Conservation (phyloP, 2,113 vertebrate genomes). For the Hiodon alosoides region DNA sequence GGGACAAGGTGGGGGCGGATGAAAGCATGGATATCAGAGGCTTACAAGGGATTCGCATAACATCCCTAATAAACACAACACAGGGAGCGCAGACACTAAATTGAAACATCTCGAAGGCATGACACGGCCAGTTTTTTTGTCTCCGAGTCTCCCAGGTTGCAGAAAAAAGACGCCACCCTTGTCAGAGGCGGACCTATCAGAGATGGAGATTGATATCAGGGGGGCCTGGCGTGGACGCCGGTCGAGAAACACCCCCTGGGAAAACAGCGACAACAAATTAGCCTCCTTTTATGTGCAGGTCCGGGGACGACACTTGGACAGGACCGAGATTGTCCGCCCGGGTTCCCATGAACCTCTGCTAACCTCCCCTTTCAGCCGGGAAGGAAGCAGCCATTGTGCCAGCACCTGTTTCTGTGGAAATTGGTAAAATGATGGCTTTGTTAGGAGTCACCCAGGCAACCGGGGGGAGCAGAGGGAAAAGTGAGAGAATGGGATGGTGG, state of each 20-base stretch:
- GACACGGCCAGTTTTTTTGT: slow-evolving; percentile 47
- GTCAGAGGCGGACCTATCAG: slow-evolving; percentile 45
- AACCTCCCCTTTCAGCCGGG: slow-evolving; percentile 71
- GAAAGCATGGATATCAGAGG: slow-evolving; percentile 20
- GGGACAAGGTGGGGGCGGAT: not conserved
- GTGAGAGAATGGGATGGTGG: slow-evolving; percentile 44
- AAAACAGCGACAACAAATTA: slow-evolving; percentile 81
- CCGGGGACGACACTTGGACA: slow-evolving; percentile 74
- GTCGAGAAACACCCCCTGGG: slow-evolving; percentile 66
- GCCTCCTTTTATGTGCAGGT: slow-evolving; percentile 68
- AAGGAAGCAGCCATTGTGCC: slow-evolving; percentile 75
- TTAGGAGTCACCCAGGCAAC: slow-evolving; percentile 65
- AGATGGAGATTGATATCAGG: slow-evolving; percentile 53
- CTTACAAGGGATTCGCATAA: slow-evolving; percentile 25
- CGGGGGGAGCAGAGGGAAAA: slow-evolving; percentile 28
- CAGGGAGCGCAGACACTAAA: slow-evolving; percentile 46
- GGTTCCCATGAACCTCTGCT: slow-evolving; percentile 75
- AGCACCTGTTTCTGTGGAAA: slow-evolving; percentile 80
- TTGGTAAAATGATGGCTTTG: slow-evolving; percentile 81
- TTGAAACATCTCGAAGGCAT: slow-evolving; percentile 60
- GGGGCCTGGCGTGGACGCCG: slow-evolving; percentile 58
- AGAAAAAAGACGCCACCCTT: slow-evolving; percentile 46
- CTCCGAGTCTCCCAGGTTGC: slow-evolving; percentile 20
- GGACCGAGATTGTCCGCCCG: slow-evolving; percentile 68
- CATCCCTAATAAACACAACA: slow-evolving; percentile 16